Evolutionary conservation across 53 echinoderm and acorn worm genomes (phyloP), one percentile per base, ranked within the genome.

Genomic region (Zoroaster sp.): DNA sequence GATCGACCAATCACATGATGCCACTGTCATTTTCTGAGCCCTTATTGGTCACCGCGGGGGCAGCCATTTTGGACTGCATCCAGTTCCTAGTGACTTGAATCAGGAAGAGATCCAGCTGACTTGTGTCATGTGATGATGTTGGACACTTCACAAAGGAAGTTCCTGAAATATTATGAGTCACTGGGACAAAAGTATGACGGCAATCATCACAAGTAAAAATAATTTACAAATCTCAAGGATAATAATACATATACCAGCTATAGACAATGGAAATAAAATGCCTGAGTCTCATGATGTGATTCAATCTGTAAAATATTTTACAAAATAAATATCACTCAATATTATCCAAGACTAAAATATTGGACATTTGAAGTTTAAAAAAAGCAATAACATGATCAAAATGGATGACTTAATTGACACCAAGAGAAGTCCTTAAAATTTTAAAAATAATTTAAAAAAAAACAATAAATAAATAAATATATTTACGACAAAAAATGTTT

Each of bases 121-220:
- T 25, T 25, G 28, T 31, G 52, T 79, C 79, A 59, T 79, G 79
- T 79, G 79, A 79, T 21, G 4, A 21, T n/a, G 38, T 63, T 79
- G 13, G 38, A 79, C 18, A 38, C 40, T 38, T 11, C 21, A 33
- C 52, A 37, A n/a, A 37, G 79, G 79, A 79, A 79, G 79, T 79
- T 79, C 79, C 79, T 55, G 79, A 25, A 15, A 63, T n/a, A 35
- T 23, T 44, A 39, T 79, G 79, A 55, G 79, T 79, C 79, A 79
- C 54, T 35, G 36, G 15, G 20, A 55, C 55, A 45, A 54, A 40
- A 55, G n/a, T 59, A 76, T 51, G 76, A 76, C 49, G 51, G 52
- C 21, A 59, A n/a, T n/a, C n/a, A n/a, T n/a, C 69, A 69, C 35
- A 36, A 35, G 35, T 34, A 6, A 69, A 69, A n/a, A 25, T 9